Conservation (phyloP, 2,888 invertebrate genomes). For the Agrochola lychnidis region DNA sequence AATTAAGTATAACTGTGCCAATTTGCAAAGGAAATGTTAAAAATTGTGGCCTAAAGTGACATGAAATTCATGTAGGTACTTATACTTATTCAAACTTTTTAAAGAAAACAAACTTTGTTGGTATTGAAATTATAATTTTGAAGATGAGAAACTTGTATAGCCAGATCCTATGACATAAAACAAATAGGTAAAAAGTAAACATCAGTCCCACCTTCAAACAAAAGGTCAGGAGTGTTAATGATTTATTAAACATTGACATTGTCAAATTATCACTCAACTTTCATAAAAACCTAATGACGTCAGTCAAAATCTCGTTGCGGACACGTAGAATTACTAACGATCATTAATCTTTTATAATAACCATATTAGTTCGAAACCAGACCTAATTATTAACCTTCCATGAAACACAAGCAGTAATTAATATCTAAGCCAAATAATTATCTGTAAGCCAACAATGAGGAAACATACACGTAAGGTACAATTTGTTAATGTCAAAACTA, state of each 20-base stretch:
- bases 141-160: background rate
- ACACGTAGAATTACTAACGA: conserved; percentile 2
- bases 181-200: conserved; percentile 5
- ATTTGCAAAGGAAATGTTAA: background rate
- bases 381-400: conserved; percentile 47
- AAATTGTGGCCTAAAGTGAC: background rate
- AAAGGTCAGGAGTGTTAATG: conserved; percentile 37
- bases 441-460: conserved; percentile 64
- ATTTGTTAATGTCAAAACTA: conserved; percentile 72
- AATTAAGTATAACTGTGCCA: background rate
- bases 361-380: conserved; percentile 27
- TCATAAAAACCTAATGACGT: conserved; percentile 30
- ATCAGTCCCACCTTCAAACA: conserved; percentile 25
- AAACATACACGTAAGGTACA: conserved; percentile 62
- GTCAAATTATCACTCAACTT: conserved; percentile 21
- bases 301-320: conserved; percentile 4
- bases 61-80: background rate
- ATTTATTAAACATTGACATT: conserved; percentile 49
- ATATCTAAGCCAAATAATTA: conserved; percentile 50
- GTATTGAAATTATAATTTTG: background rate
- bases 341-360: conserved; percentile 48
- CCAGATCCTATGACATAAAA: conserved; percentile 3
- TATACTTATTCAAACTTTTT: background rate
- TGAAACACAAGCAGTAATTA: conserved; percentile 48
- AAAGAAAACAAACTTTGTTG: background rate